phyloP scores from a whole-genome alignment of 2,888 invertebrate genomes.

The Calliphora vomitoria region DNA sequence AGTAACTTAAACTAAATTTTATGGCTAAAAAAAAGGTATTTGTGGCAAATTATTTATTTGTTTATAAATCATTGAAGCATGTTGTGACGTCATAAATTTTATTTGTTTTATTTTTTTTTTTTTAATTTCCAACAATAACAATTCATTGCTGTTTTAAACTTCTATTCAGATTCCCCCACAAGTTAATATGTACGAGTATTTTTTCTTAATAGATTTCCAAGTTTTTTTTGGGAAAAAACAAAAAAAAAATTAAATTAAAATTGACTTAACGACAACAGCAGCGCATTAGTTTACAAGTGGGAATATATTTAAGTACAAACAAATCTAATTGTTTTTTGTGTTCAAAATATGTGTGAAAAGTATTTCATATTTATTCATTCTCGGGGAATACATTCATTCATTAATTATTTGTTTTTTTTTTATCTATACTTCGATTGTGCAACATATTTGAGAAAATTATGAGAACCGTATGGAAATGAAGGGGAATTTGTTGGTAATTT shows the following conservation, averaged over 20 bases:
- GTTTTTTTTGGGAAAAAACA: constrained; percentile 15
- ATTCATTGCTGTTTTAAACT: constrained; percentile 13
- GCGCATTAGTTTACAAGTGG: constrained; percentile 14
- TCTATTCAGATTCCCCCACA: not conserved
- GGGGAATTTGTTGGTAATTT: too few relatives aligned
- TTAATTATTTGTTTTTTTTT: not conserved
- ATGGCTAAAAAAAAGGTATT: not conserved
- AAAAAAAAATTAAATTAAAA: constrained; percentile 30
- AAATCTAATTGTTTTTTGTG: constrained; percentile 9
- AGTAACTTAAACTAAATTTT: not conserved
- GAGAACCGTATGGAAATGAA: too few relatives aligned
- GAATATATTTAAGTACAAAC: not conserved
- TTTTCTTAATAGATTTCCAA: not conserved
- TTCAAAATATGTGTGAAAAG: constrained; percentile 27
- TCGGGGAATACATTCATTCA: not conserved
- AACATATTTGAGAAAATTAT: not conserved
- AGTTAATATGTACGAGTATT: not conserved
- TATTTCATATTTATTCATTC: constrained; percentile 11
- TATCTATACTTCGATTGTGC: not conserved
- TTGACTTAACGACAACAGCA: constrained; percentile 14
- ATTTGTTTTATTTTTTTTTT: not conserved
- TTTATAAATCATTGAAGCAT: constrained; percentile 23
- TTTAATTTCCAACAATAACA: not conserved
- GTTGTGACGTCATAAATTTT: constrained; percentile 14
- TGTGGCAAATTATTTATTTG: not conserved